A percentile compares a stretch with the other conserved stretches of the same genome.
These are phyloP conservation scores for Silurus asotus DNA, from an alignment of 2,113 vertebrate species.

Conservation along the genomic window DNA sequence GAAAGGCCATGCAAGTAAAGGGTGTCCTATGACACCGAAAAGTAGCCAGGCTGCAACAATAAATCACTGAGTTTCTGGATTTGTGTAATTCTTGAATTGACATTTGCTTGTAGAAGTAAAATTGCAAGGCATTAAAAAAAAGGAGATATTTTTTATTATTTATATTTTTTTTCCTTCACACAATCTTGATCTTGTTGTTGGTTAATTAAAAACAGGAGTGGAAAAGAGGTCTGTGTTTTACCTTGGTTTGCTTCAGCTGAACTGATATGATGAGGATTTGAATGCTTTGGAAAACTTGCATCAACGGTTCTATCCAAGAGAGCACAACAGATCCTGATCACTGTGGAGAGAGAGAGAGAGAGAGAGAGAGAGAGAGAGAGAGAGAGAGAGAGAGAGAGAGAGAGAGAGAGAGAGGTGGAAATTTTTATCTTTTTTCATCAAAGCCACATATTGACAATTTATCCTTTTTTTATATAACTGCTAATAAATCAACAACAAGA, in stretches of 20 bases:
- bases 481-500: not conserved
- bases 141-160: not conserved
- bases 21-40: constrained; percentile 34
- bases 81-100: not conserved
- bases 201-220: not conserved
- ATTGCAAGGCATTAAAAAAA: not conserved
- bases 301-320: constrained; percentile 63
- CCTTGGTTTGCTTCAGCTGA: constrained; percentile 59
- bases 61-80: not conserved
- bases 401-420: not conserved
- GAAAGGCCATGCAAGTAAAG: constrained; percentile 52
- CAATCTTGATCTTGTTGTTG: not conserved
- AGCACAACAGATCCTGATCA: constrained; percentile 58
- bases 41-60: constrained; percentile 16
- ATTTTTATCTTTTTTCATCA: not conserved
- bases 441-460: not conserved
- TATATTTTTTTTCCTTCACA: not conserved
- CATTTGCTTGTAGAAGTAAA: not conserved
- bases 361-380: constrained; percentile 8
- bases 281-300: constrained; percentile 50
- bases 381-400: not conserved
- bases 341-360: constrained; percentile 50
- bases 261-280: constrained; percentile 49
- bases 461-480: not conserved
- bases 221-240: constrained; percentile 54